Evolutionary conservation across 2,888 invertebrate species (phyloP), one percentile per base, ranked within the genome.

Genomic region (Bugulina stolonifera): DNA sequence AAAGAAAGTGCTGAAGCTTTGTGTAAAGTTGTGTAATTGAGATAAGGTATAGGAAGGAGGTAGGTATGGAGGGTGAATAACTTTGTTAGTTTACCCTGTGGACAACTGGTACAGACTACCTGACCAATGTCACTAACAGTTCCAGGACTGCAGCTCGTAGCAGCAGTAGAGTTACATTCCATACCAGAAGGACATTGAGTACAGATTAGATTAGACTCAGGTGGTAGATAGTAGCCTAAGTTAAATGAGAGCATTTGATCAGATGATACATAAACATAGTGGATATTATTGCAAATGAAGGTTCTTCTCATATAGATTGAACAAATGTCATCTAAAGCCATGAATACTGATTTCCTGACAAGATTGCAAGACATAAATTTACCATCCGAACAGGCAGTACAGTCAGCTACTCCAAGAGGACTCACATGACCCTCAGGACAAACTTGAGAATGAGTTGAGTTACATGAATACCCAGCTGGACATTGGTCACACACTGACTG

Each of bases 391-490:
- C 75, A 75, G 32, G 35, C 27, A 35, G 71, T 75, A 72, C 71
- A 75, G 22, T 52, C 35, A 25, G 73, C 71, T 23, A 58, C 70
- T 5, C 77, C 77, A 23, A 43, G 43, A 43, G 43, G 43, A 43
- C 43, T 43, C 10, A 43, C 43, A 43, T 43, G 18, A 43, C 18
- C 18, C 5, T 43, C 43, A 43, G 43, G 43, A 43, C 43, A 43
- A 35, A 43, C 10, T 43, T 43, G 43, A 43, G 43, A 43, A 43
- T 43, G 43, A 43, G 43, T 43, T 43, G 43, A 43, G 43, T 43
- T 43, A 43, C 82, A 82, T 5, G 77, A 76, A 73, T 79, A 81
- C 0, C 82, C 82, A 34, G 80, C 79, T 0, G 80, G 77, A 75
- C 82, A 82, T n/a, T 73, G 54, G 0, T 74, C 76, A 77, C 82